A percentile compares a stretch with the other conserved stretches of the same genome.
Conservation (phyloP, 2,888 invertebrate genomes). For the Clistopyga incitator region DNA sequence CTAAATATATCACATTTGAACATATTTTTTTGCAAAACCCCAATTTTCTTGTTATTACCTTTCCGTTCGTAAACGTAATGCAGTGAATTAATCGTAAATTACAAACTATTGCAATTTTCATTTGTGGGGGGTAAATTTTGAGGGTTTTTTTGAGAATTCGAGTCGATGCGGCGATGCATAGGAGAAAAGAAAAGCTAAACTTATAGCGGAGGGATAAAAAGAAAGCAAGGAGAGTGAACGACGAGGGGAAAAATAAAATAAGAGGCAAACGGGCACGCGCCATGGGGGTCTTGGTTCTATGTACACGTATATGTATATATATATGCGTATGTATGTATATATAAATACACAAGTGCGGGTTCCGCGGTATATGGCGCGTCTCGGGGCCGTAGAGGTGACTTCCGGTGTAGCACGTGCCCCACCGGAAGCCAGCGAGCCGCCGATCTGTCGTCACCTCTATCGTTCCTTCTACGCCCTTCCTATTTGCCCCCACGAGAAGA, state of each 20-base stretch:
- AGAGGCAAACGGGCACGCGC: conserved; percentile 60
- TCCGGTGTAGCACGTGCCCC: conserved; percentile 77
- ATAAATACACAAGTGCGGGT: conserved; percentile 53
- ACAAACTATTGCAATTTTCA: neutral
- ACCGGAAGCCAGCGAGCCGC: conserved; percentile 75
- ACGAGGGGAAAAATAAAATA: conserved; percentile 22
- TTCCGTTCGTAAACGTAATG: too few relatives aligned
- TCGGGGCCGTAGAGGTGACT: conserved; percentile 66
- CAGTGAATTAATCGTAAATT: too few relatives aligned
- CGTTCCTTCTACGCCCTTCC: conserved; percentile 34
- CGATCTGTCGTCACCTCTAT: conserved; percentile 73
- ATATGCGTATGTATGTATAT: conserved; percentile 42
- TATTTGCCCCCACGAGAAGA: neutral
- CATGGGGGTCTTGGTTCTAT: conserved; percentile 65
- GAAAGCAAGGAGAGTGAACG: conserved; percentile 40
- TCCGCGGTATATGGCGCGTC: conserved; percentile 61
- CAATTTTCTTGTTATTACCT: neutral
- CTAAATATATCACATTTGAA: too few relatives aligned
- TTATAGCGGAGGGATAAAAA: conserved; percentile 19
- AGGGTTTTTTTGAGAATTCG: neutral
- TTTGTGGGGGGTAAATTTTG: neutral
- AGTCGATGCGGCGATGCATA: neutral
- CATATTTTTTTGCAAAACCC: too few relatives aligned
- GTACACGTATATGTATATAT: neutral
- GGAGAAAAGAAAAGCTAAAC: conserved; percentile 5